These are phyloP conservation scores for Ceriagrion tenellum DNA, from an alignment of 2,888 invertebrate species.

Conservation along the genomic window DNA sequence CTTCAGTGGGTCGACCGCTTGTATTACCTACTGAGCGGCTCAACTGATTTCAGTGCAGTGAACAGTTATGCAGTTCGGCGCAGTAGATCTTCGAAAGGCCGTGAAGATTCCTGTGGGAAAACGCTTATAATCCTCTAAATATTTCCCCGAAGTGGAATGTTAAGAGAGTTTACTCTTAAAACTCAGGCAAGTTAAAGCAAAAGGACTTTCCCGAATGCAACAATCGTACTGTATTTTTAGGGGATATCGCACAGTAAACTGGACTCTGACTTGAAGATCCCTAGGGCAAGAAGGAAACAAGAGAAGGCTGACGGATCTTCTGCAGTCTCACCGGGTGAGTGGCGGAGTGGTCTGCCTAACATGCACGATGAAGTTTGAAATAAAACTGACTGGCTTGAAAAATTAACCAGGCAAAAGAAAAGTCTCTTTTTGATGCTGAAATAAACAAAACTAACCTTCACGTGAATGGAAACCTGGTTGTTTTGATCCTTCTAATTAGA, in stretches of 20 bases:
- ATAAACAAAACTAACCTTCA: background rate
- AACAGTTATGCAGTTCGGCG: background rate
- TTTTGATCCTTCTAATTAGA: background rate
- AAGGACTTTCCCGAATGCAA: too few species aligned
- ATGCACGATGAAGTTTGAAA: background rate
- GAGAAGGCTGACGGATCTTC: background rate
- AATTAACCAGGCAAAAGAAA: background rate
- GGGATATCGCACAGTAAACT: too few species aligned
- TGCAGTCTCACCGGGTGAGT: background rate
- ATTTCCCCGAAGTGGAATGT: background rate
- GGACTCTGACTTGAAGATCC: background rate
- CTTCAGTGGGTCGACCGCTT: background rate
- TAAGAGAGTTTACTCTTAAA: background rate
- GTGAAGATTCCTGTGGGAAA: background rate
- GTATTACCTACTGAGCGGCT: background rate
- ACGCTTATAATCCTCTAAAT: background rate
- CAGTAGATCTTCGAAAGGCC: background rate
- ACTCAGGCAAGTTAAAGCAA: too few species aligned
- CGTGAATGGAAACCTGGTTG: background rate
- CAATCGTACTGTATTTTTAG: too few species aligned
- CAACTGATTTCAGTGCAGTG: background rate
- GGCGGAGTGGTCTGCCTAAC: background rate
- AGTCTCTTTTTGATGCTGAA: background rate
- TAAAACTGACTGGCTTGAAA: background rate
- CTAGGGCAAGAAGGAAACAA: background rate